phyloP scores from a whole-genome alignment of 2,888 invertebrate species.

The Napeogenes inachia region DNA sequence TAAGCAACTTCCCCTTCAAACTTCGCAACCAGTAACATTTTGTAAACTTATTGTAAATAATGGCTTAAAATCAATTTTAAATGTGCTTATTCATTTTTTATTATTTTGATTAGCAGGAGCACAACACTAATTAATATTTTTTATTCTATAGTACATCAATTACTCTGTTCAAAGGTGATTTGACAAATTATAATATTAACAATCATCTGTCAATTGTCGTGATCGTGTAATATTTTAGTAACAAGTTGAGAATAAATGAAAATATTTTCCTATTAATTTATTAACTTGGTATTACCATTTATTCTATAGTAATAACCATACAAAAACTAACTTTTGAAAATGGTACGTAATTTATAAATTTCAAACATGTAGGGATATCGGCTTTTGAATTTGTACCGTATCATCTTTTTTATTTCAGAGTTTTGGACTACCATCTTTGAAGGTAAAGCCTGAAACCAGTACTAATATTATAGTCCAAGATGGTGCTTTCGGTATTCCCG shows the following conservation, averaged over 20 bases:
- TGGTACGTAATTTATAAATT: not conserved
- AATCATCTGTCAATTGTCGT: not conserved
- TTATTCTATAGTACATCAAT: not conserved
- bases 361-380: not conserved
- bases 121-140: not conserved
- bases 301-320: not conserved
- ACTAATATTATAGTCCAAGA: constrained; percentile 65
- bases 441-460: constrained; percentile 73
- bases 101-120: too few species aligned
- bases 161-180: constrained; percentile 18
- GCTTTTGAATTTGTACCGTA: not conserved
- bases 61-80: too few species aligned
- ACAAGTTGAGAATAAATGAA: not conserved
- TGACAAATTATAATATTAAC: constrained; percentile 27
- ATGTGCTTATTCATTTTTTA: too few species aligned
- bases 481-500: constrained; percentile 81
- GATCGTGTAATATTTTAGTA: constrained; percentile 1
- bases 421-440: constrained; percentile 80
- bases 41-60: too few species aligned
- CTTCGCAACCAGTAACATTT: too few species aligned
- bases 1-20: too few species aligned
- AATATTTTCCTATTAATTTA: too few species aligned
- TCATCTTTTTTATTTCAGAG: constrained; percentile 68
- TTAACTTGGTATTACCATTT: not conserved
- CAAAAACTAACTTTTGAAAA: not conserved